Evolutionary conservation across 2,113 vertebrate genomes (phyloP).

Genomic region (Phoenicopterus ruber): DNA sequence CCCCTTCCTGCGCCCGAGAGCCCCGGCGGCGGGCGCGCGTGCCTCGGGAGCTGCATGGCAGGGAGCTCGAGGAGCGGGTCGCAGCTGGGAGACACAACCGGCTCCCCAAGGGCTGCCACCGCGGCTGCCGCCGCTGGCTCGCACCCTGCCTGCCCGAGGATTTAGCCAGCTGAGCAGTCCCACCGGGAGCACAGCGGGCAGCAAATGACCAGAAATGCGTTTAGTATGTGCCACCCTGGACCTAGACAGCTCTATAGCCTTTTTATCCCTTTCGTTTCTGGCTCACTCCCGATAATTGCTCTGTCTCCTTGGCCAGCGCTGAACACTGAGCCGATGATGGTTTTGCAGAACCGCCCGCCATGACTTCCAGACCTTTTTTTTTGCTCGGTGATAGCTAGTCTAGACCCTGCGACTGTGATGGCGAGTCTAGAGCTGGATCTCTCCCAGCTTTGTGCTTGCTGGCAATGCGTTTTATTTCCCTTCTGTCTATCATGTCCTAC

Average conservation of each 20-base stretch:
- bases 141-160: rapidly evolving
- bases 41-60: not conserved
- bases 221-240: not conserved
- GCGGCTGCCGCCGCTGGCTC: not conserved
- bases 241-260: not conserved
- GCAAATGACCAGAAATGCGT: not conserved
- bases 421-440: not conserved
- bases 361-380: not conserved
- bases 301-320: not conserved
- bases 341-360: not conserved
- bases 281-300: not conserved
- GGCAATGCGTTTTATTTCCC: not conserved
- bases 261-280: not conserved
- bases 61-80: not conserved
- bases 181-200: not conserved
- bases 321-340: not conserved
- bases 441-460: not conserved
- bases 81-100: not conserved
- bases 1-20: not conserved
- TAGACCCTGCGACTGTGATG: not conserved
- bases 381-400: not conserved
- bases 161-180: not conserved
- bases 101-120: not conserved
- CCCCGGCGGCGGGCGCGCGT: rapidly evolving
- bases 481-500: not conserved